These are phyloP conservation scores for Peromyscus nudipes DNA, from an alignment of 2,797 vertebrate species.

Conservation along the genomic window DNA sequence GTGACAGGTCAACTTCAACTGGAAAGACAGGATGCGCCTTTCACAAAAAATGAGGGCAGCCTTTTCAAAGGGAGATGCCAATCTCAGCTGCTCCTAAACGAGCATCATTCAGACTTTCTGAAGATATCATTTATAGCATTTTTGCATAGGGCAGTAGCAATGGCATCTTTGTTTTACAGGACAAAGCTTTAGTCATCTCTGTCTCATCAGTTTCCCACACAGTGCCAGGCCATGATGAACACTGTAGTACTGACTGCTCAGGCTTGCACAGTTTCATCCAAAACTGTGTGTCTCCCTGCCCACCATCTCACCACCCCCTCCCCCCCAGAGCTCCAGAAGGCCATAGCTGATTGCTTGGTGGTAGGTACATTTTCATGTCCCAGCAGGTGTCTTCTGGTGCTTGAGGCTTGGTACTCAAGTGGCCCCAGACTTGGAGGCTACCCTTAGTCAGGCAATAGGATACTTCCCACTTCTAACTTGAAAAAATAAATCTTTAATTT, in stretches of 20 bases:
- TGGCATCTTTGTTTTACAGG: not conserved
- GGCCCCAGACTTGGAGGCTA: not conserved
- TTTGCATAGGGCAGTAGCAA: not conserved
- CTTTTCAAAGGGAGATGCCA: not conserved
- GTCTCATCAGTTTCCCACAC: not conserved
- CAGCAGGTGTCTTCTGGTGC: not conserved
- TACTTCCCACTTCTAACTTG: not conserved
- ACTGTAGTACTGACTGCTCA: too few species aligned
- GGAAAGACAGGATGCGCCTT: slow-evolving; percentile 32
- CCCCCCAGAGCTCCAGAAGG: not conserved
- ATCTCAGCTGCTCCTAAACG: not conserved
- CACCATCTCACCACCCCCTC: not conserved
- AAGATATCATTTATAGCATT: not conserved
- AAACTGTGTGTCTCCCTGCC: not conserved
- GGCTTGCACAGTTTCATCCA: not conserved
- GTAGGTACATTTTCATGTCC: not conserved
- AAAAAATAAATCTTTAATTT: not conserved
- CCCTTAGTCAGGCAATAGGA: not conserved
- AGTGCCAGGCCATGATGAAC: not conserved
- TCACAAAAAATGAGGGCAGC: not conserved
- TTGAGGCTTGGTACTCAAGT: not conserved
- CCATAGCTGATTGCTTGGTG: not conserved
- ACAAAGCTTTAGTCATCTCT: not conserved
- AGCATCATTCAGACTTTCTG: not conserved
- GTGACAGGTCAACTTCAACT: not conserved